These are phyloP conservation scores for Caretta caretta DNA, from an alignment of 2,113 vertebrate species.

Conservation along the genomic window DNA sequence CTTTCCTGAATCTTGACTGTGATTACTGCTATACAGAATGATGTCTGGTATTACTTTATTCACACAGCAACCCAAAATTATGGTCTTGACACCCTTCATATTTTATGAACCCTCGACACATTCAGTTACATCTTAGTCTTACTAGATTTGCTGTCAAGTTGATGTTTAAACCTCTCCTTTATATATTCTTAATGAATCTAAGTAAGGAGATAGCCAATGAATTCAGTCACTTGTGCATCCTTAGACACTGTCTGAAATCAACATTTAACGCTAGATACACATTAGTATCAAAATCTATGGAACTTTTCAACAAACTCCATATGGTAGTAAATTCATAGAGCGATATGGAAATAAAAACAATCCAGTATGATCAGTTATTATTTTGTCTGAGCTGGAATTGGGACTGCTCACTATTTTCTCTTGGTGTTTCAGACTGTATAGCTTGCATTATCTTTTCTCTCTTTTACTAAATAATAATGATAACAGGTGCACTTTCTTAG, in stretches of 20 bases:
- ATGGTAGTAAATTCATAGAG: background rate
- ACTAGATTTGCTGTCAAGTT: slow-evolving; percentile 34
- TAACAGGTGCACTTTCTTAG: background rate
- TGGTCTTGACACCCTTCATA: slow-evolving; percentile 39
- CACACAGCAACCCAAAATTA: slow-evolving; percentile 30
- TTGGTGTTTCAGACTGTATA: background rate
- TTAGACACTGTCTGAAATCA: slow-evolving; percentile 33
- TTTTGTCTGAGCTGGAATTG: background rate
- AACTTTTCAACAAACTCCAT: background rate
- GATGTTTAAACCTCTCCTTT: slow-evolving; percentile 64
- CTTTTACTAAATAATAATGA: background rate
- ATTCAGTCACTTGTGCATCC: slow-evolving; percentile 39
- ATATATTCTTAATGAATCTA: slow-evolving; percentile 50
- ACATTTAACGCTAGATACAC: slow-evolving; percentile 27
- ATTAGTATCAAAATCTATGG: background rate
- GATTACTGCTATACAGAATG: slow-evolving; percentile 33
- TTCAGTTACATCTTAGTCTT: slow-evolving; percentile 31
- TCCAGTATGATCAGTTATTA: rapidly evolving
- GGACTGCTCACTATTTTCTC: background rate
- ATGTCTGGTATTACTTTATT: slow-evolving; percentile 36
- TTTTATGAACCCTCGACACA: slow-evolving; percentile 38
- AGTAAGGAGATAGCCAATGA: slow-evolving; percentile 52
- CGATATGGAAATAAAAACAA: background rate
- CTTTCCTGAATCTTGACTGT: slow-evolving; percentile 50
- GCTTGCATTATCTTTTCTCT: background rate